A percentile compares a stretch with the other conserved stretches of the same genome.
phyloP scores from a whole-genome alignment of 2,797 vertebrate genomes.

The Sorex maritimensis region DNA sequence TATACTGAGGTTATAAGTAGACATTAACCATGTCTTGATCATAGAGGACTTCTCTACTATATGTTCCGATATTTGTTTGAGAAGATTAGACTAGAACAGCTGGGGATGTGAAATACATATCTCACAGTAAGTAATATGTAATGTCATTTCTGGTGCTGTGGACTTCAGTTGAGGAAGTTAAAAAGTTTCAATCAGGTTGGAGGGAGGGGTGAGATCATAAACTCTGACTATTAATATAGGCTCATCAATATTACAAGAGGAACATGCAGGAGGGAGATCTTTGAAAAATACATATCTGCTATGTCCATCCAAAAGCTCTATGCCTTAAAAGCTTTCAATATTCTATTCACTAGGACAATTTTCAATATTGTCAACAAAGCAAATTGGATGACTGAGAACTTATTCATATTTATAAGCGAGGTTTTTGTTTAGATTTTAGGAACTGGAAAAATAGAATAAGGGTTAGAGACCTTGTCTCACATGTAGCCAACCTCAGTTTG shows the following conservation, averaged over 20 bases:
- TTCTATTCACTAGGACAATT: neutral
- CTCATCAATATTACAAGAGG: neutral
- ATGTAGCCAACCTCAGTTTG: no score
- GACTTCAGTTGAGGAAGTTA: neutral
- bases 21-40: neutral
- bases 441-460: neutral
- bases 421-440: slow-evolving; percentile 31
- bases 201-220: neutral
- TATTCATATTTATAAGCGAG: slow-evolving; percentile 1
- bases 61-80: neutral
- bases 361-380: neutral
- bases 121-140: neutral
- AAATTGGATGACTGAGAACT: neutral
- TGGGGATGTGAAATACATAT: neutral
- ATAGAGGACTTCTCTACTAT: neutral
- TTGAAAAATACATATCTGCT: neutral
- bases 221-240: neutral
- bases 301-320: neutral
- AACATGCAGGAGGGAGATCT: neutral
- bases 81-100: neutral
- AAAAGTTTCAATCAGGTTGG: neutral
- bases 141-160: neutral
- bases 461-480: neutral
- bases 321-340: neutral
- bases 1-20: neutral